A percentile compares a stretch with the other conserved stretches of the same genome.
These are phyloP conservation scores for Drosophila greeni DNA, from an alignment of 2,888 invertebrate species.

Conservation along the genomic window DNA sequence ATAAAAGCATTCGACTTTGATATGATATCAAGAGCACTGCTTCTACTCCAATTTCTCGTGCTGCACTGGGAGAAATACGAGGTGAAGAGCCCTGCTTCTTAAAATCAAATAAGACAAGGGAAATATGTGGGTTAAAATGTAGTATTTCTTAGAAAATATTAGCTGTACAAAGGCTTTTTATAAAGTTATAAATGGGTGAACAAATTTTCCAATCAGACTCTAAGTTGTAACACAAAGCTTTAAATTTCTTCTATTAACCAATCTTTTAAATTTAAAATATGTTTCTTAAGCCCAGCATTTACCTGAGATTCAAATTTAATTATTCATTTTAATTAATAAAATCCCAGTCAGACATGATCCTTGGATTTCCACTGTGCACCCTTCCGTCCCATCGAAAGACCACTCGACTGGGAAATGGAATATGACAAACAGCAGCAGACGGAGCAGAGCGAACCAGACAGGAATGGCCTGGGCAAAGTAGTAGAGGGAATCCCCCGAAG, in stretches of 20 bases:
- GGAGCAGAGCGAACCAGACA: slow-evolving; percentile 26
- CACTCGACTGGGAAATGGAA: slow-evolving; percentile 23
- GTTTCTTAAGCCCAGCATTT: not conserved
- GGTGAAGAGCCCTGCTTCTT: accelerated
- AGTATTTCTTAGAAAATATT: not conserved
- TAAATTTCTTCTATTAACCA: no score
- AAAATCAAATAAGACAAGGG: not conserved
- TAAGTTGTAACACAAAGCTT: no score
- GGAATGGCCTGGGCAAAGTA: slow-evolving; percentile 15
- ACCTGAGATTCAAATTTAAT: not conserved
- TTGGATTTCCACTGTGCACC: slow-evolving; percentile 9
- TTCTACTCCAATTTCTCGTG: slow-evolving; percentile 1
- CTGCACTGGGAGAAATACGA: slow-evolving; percentile 4
- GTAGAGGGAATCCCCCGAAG: slow-evolving; percentile 19
- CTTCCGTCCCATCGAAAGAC: slow-evolving; percentile 17
- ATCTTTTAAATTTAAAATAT: not conserved
- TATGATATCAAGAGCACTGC: slow-evolving; percentile 27
- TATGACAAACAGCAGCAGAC: slow-evolving; percentile 38
- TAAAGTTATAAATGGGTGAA: no score
- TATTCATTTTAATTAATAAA: not conserved
- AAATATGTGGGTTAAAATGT: not conserved
- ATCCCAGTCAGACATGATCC: not conserved
- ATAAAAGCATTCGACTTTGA: slow-evolving; percentile 36
- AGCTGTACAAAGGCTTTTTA: not conserved
- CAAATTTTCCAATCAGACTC: no score